Base-by-base conservation (phyloP, 2,888 invertebrate genomes). In the Corythucha ciliata region DNA sequence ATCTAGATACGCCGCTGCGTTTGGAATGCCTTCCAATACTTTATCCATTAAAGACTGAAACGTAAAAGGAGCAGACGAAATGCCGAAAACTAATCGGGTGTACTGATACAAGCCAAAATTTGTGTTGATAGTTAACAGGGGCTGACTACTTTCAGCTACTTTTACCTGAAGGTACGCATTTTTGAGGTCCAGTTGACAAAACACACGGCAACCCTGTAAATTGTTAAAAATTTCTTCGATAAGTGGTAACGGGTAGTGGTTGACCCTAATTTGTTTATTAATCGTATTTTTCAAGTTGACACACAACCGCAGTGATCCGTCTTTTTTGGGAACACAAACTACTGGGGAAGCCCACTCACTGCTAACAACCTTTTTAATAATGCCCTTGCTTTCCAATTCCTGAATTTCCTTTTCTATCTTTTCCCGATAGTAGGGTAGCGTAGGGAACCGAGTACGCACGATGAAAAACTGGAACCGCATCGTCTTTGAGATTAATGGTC, bases 361-460 rank as follows among this genome's bases (percentile, higher is more conserved):
- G 16, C 46, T 29, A 6, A 10, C 25, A 4, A 56, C 54, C 22
- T 32, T 46, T 27, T 27, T 26, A 14, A 57, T 37, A n/a, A 57
- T 45, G 12, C 55, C 44, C 26, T 33, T 39, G 12, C 16, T 32
- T 21, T 44, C 27, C 14, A 55, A 27, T 10, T 46, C 26, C 25
- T 41, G 25, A 14, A 55, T 34, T 44, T 56, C 51, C 21, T 21
- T 25, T 10, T 45, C 51, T 5, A 55, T 42, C 24, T 25, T 39
- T 5, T 32, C 46, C 10, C 34, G 44, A 3, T 42, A 24, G n/a
- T n/a, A n/a, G n/a, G n/a, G n/a, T n/a, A 29, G 52, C 34, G 32
- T 52, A 48, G 21, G 52, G 52, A n/a, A 55, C 46, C 14, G 40
- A 18, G 25, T 53, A 48, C 7, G 57, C 33, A 48, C 41, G 48